Evolutionary conservation across 2,888 invertebrate genomes (phyloP).

Genomic region (Portevinia maculata): DNA sequence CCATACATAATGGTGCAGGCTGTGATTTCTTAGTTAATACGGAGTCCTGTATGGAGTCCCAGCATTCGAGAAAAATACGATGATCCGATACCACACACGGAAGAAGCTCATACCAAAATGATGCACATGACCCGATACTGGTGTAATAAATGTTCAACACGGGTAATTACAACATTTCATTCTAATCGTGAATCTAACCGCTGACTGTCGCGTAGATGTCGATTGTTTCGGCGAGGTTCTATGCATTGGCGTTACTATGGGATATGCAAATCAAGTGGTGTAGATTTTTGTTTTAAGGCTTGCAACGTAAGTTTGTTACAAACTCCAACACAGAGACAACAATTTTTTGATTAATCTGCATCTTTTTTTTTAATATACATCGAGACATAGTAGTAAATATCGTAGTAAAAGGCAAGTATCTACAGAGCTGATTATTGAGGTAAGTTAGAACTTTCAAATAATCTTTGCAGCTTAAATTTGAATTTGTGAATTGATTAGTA

Average conservation of each 20-base stretch:
- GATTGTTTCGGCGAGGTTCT: conserved; percentile 31
- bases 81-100: conserved; percentile 74
- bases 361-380: not conserved
- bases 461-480: too few relatives aligned
- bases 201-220: conserved; percentile 68
- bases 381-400: too few relatives aligned
- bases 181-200: conserved; percentile 69
- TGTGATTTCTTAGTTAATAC: conserved; percentile 29
- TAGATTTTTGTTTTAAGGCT: not conserved
- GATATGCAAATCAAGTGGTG: conserved; percentile 40
- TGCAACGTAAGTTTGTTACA: not conserved
- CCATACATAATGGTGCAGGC: conserved; percentile 65
- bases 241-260: not conserved
- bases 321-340: not conserved
- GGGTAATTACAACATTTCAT: conserved; percentile 74
- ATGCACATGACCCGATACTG: conserved; percentile 67
- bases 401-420: too few relatives aligned
- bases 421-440: too few relatives aligned
- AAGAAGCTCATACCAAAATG: conserved; percentile 69
- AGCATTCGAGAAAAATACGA: conserved; percentile 41
- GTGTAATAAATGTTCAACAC: conserved; percentile 74
- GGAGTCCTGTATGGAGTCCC: not conserved
- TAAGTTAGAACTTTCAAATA: too few relatives aligned
- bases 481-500: too few relatives aligned
- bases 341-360: conserved; percentile 14